Evolutionary conservation across 2,113 vertebrate genomes (phyloP).

Genomic region (Philantomba maxwellii): DNA sequence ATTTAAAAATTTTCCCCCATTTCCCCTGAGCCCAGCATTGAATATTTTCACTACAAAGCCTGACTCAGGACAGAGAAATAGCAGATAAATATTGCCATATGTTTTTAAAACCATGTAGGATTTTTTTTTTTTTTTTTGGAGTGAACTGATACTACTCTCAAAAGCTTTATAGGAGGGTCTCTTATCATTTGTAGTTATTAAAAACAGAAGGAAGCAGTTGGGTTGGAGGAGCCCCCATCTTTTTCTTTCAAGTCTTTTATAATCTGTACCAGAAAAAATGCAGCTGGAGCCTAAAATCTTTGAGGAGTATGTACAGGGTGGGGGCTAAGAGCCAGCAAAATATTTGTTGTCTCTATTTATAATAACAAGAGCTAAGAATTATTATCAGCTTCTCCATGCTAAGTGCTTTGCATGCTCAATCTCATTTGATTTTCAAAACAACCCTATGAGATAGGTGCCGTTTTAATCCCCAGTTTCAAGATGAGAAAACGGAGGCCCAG

Average conservation of each 20-base stretch:
- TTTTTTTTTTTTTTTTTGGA: not conserved
- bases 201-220: slow-evolving; percentile 39
- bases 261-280: not conserved
- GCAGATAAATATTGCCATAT: slow-evolving; percentile 60
- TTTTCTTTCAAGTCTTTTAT: not conserved
- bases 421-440: not conserved
- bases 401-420: not conserved
- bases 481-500: not conserved
- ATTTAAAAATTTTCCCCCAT: not conserved
- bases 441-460: not conserved
- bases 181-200: slow-evolving; percentile 42
- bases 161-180: not conserved
- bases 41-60: slow-evolving; percentile 60
- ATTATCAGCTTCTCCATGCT: not conserved
- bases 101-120: slow-evolving; percentile 31
- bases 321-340: not conserved
- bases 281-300: not conserved
- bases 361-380: not conserved
- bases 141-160: not conserved
- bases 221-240: not conserved
- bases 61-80: slow-evolving; percentile 36
- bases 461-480: not conserved
- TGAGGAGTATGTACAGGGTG: not conserved
- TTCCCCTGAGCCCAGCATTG: not conserved
- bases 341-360: not conserved